Evolutionary conservation across 2,888 invertebrate genomes (phyloP), one percentile per base, ranked within the genome.

Genomic region (Alviniconcha strummeri): DNA sequence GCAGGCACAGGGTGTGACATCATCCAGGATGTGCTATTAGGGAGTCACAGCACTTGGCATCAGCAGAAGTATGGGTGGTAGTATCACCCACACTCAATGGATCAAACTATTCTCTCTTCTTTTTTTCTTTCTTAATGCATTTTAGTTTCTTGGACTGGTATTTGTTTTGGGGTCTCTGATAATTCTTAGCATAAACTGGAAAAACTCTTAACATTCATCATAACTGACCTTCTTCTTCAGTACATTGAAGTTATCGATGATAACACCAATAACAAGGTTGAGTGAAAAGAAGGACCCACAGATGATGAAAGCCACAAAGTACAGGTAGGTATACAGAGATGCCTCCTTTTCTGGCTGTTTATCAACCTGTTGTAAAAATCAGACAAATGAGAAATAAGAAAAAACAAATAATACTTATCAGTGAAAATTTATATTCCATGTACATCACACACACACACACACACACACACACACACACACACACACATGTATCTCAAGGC

Each of bases 161-260:
- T 36, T 36, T 36, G 36, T 36, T 36, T 36, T 36, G 36, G 36
- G 36, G 36, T 36, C 36, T 36, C 36, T 36, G 36, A 36, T 3
- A 36, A 36, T 36, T 36, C 36, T 36, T 36, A 36, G 36, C 36
- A 36, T 36, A 3, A 36, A 36, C 36, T 36, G 36, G 36, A 36
- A 36, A 36, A 36, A 36, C 36, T 36, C 36, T 36, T 36, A 36
- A 36, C 0, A 36, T 36, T 36, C 36, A 36, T 36, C 36, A 36
- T 11, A 36, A 52, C 72, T 93, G 95, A 98, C 98, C 96, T 97
- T 98, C 94, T 98, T 98, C 95, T 98, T 98, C 92, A 98, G 96
- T 97, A 97, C 97, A 95, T 98, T 98, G 94, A 98, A 98, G 95
- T 98, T 98, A 95, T 98, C 98, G 94, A 98, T 98, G 94, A 98